Evolutionary conservation across 2,113 vertebrate genomes (phyloP).

Genomic region (Carassius carassius): DNA sequence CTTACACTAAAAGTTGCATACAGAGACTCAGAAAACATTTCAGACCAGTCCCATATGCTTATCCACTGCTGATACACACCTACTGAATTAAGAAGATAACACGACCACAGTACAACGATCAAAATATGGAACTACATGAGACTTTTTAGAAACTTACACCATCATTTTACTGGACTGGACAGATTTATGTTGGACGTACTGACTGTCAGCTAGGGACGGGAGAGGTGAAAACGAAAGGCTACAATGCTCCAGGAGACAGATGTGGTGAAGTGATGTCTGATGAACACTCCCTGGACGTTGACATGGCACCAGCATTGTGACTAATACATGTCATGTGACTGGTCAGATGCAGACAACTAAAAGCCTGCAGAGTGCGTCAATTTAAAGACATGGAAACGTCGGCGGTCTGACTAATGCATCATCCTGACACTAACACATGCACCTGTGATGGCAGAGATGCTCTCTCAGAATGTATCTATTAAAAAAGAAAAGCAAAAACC

Average conservation of each 20-base stretch:
- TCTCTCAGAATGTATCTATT: slow-evolving; percentile 35
- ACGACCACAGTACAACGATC: slow-evolving; percentile 54
- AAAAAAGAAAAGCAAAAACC: neutral
- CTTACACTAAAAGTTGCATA: slow-evolving; percentile 5
- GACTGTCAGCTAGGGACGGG: neutral
- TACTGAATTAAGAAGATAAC: neutral
- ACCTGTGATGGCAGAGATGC: neutral
- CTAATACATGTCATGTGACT: slow-evolving; percentile 31
- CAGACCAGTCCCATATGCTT: slow-evolving; percentile 12
- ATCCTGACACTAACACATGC: slow-evolving; percentile 50
- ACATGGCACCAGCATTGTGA: slow-evolving; percentile 41
- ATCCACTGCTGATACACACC: slow-evolving; percentile 26
- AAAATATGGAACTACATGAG: slow-evolving; percentile 55
- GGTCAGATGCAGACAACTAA: neutral
- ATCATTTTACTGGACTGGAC: slow-evolving; percentile 49
- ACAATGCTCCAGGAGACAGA: slow-evolving; percentile 18
- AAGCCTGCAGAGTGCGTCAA: neutral
- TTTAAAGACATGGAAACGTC: slow-evolving; percentile 7
- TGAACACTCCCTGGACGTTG: neutral
- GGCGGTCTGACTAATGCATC: slow-evolving; percentile 33
- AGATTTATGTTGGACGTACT: slow-evolving; percentile 42
- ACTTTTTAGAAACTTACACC: slow-evolving; percentile 46
- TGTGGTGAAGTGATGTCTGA: neutral
- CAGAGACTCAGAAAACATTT: slow-evolving; percentile 34
- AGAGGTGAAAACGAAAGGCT: neutral